These are phyloP conservation scores for Pogonophryne albipinna DNA, from an alignment of 2,797 vertebrate genomes.

Conservation along the genomic window DNA sequence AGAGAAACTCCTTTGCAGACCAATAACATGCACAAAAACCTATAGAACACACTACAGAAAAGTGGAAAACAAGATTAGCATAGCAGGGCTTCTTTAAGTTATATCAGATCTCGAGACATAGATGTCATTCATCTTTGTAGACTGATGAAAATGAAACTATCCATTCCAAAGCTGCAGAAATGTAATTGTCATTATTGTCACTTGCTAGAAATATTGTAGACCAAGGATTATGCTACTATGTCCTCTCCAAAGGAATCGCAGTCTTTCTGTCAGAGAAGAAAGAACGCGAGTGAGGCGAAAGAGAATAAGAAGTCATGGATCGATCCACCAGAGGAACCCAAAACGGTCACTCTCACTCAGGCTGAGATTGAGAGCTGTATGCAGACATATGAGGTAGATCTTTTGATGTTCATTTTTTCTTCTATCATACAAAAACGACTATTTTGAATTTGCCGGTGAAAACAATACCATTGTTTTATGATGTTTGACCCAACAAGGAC, in stretches of 20 bases:
- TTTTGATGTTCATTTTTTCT: neutral
- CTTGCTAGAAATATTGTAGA: neutral
- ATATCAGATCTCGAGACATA: no score
- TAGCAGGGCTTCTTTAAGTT: no score
- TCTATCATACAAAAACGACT: neutral
- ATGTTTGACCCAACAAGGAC: slow-evolving; percentile 83
- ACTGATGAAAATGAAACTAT: neutral
- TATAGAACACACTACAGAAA: no score
- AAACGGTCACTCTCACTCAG: slow-evolving; percentile 87
- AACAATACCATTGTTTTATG: neutral
- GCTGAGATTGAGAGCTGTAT: slow-evolving; percentile 96
- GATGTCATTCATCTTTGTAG: no score
- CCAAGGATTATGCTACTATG: slow-evolving; percentile 57
- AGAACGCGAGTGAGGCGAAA: slow-evolving; percentile 48
- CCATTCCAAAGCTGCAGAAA: neutral
- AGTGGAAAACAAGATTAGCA: no score
- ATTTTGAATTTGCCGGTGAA: neutral
- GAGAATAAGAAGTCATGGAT: slow-evolving; percentile 91
- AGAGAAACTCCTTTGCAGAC: no score
- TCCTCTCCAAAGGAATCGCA: slow-evolving; percentile 58
- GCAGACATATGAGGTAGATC: slow-evolving; percentile 92
- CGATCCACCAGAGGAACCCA: slow-evolving; percentile 89
- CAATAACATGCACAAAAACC: no score
- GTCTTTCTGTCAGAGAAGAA: slow-evolving; percentile 72
- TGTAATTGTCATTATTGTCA: neutral